These are phyloP conservation scores for Mastomys coucha DNA, from an alignment of 2,113 vertebrate genomes.

Conservation along the genomic window DNA sequence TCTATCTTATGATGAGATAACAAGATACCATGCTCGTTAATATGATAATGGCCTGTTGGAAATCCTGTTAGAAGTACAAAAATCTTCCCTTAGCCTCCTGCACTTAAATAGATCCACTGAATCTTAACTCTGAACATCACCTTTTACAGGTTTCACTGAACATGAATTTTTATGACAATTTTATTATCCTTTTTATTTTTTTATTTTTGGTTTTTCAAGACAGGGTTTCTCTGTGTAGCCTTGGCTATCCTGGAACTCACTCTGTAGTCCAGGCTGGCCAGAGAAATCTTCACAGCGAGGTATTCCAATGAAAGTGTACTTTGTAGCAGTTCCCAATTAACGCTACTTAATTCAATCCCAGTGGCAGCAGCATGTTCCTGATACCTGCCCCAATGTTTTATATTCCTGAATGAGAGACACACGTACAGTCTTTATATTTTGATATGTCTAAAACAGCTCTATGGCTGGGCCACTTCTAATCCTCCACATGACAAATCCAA, in stretches of 20 bases:
- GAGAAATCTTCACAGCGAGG: background rate
- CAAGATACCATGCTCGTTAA: background rate
- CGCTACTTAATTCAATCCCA: too few relatives aligned
- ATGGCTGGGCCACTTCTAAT: too few relatives aligned
- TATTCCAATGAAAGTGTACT: slow-evolving; percentile 20
- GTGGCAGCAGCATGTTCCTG: too few relatives aligned
- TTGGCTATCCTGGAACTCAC: too few relatives aligned
- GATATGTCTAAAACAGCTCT: too few relatives aligned
- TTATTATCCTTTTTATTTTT: background rate
- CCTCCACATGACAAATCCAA: too few relatives aligned
- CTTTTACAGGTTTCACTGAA: background rate
- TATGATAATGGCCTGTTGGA: background rate
- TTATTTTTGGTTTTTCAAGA: too few relatives aligned
- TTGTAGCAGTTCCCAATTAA: background rate
- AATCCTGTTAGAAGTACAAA: background rate
- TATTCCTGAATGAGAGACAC: too few relatives aligned
- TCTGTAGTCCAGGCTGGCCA: too few relatives aligned
- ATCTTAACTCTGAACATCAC: background rate
- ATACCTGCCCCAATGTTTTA: too few relatives aligned
- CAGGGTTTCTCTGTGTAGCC: too few relatives aligned
- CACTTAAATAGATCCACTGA: background rate
- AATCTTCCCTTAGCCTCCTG: background rate
- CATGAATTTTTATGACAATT: slow-evolving; percentile 23
- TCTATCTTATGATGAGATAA: background rate
- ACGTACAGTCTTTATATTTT: too few relatives aligned